These are phyloP conservation scores for Carpatolechia fugitivella DNA, from an alignment of 2,888 invertebrate genomes.

Conservation along the genomic window DNA sequence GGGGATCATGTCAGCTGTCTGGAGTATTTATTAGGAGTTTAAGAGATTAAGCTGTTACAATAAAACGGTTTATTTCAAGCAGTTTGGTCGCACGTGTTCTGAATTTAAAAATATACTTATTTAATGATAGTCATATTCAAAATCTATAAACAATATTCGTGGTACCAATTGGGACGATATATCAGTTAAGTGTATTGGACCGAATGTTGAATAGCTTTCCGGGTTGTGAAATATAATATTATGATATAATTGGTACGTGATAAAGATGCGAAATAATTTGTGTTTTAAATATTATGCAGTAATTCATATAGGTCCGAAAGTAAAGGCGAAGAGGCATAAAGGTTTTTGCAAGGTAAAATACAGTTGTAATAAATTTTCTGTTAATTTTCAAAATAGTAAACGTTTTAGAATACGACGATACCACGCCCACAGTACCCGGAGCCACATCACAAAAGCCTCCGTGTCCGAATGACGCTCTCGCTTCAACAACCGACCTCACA, in stretches of 20 bases:
- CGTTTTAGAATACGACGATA: no score
- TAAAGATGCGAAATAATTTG: no score
- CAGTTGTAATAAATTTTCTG: no score
- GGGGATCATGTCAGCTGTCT: constrained; percentile 33
- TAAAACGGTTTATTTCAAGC: constrained; percentile 51
- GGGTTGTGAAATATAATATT: background rate
- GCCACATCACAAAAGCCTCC: no score
- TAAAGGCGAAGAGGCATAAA: no score
- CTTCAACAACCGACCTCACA: no score
- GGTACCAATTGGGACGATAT: background rate
- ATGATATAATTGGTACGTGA: background rate
- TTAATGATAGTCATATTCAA: constrained; percentile 13
- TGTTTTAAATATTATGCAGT: no score
- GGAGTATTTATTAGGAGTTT: constrained; percentile 49
- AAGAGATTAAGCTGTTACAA: constrained; percentile 46
- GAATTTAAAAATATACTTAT: constrained; percentile 49
- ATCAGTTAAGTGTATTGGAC: background rate
- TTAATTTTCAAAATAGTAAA: no score
- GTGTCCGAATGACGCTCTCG: no score
- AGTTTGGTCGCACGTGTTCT: constrained; percentile 45
- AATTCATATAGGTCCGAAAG: no score
- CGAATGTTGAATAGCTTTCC: background rate
- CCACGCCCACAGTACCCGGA: no score
- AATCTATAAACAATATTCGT: constrained; percentile 10
- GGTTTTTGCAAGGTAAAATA: no score